Evolutionary conservation across 2,888 invertebrate genomes (phyloP).

Genomic region (Antheraea assamensis): DNA sequence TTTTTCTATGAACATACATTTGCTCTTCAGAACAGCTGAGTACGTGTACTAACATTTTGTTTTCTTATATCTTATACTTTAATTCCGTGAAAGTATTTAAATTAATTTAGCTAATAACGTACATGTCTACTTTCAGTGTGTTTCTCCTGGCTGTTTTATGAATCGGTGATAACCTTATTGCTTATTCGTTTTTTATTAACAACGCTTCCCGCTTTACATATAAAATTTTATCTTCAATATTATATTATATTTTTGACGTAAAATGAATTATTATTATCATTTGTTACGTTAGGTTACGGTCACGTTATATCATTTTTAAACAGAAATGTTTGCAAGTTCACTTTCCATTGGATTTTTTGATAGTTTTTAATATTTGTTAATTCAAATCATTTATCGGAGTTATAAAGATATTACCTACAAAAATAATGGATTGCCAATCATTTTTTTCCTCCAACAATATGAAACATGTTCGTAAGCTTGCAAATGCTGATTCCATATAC

Average conservation of each 20-base stretch:
- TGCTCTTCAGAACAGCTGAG: background rate
- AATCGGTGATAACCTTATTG: background rate
- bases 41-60: background rate
- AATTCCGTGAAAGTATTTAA: background rate
- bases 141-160: background rate
- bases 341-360: background rate
- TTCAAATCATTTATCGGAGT: background rate
- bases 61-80: background rate
- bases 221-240: too few species aligned
- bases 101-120: background rate
- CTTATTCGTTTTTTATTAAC: too few species aligned
- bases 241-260: too few species aligned
- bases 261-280: too few species aligned
- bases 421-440: conserved; percentile 24
- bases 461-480: background rate
- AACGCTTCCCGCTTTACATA: too few species aligned
- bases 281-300: too few species aligned
- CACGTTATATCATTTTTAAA: too few species aligned
- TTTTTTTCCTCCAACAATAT: background rate
- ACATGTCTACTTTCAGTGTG: background rate
- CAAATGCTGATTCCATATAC: background rate
- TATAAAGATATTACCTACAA: background rate
- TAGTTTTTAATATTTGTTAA: background rate
- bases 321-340: background rate
- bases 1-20: background rate